Evolutionary conservation across 2,888 invertebrate species (phyloP).

Genomic region (Phyllotreta cruciferae): DNA sequence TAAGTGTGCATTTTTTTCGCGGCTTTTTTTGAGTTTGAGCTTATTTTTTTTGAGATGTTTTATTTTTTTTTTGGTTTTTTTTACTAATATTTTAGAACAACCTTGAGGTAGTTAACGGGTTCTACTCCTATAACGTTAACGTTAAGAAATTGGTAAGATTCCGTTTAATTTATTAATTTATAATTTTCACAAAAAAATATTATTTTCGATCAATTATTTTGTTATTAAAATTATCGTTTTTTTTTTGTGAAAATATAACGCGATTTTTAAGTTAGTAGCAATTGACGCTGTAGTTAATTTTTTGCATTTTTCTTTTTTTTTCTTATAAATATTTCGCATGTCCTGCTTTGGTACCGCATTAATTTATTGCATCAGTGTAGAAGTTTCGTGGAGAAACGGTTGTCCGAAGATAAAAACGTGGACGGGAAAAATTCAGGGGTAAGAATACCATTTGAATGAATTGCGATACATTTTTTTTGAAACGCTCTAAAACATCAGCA

Average conservation of each 20-base stretch:
- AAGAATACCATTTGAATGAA: slow-evolving; percentile 40
- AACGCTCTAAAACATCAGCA: slow-evolving; percentile 3
- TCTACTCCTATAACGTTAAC: slow-evolving; percentile 66
- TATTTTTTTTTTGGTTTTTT: slow-evolving; percentile 42
- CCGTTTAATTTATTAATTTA: slow-evolving; percentile 34
- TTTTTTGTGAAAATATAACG: slow-evolving; percentile 19
- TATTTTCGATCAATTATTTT: slow-evolving; percentile 29
- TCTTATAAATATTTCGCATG: slow-evolving; percentile 38
- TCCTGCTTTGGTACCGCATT: slow-evolving; percentile 35
- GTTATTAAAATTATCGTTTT: neutral
- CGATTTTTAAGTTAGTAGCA: slow-evolving; percentile 3
- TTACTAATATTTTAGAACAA: slow-evolving; percentile 55
- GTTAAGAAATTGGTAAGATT: slow-evolving; percentile 70
- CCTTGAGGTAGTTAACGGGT: slow-evolving; percentile 57
- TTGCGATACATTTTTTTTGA: slow-evolving; percentile 25
- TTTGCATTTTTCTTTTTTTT: slow-evolving; percentile 36
- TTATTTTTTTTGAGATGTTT: slow-evolving; percentile 2
- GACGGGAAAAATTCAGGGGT: slow-evolving; percentile 50
- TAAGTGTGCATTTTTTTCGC: slow-evolving; percentile 58
- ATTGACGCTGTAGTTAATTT: slow-evolving; percentile 22
- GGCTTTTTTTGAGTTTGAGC: slow-evolving; percentile 21
- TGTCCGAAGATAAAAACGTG: slow-evolving; percentile 57
- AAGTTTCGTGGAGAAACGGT: slow-evolving; percentile 68
- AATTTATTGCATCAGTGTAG: slow-evolving; percentile 61
- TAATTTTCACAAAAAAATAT: slow-evolving; percentile 31